Percentiles rank a stretch among this genome's conserved stretches.
Evolutionary conservation across 2,888 invertebrate genomes (phyloP).

Genomic region (Hesperia comma): DNA sequence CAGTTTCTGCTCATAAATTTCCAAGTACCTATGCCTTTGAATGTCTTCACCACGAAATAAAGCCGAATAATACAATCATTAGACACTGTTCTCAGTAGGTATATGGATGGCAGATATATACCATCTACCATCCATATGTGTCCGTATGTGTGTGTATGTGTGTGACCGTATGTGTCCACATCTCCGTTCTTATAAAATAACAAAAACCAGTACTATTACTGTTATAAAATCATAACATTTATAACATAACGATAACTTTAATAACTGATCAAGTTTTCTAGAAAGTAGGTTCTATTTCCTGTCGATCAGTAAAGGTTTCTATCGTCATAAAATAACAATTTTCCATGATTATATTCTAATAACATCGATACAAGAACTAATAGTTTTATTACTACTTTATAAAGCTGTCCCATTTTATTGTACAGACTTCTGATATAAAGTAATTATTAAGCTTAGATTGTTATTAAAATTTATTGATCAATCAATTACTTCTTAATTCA

Average conservation of each 20-base stretch:
- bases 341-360: slow-evolving; percentile 9
- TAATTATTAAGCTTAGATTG: neutral
- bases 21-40: slow-evolving; percentile 3
- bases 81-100: neutral
- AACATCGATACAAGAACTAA: neutral
- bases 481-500: neutral
- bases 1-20: slow-evolving; percentile 16
- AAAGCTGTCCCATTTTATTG: neutral
- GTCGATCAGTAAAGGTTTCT: slow-evolving; percentile 18
- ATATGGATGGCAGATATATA: too few relatives aligned
- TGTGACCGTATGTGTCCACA: too few relatives aligned
- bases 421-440: neutral
- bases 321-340: slow-evolving; percentile 12
- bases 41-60: neutral
- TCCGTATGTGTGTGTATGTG: too few relatives aligned
- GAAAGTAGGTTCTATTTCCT: slow-evolving; percentile 40
- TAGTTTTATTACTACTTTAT: neutral
- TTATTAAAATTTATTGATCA: neutral
- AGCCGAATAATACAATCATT: neutral
- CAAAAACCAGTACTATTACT: neutral
- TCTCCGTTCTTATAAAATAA: neutral
- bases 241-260: slow-evolving; percentile 3
- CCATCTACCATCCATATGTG: too few relatives aligned
- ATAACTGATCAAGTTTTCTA: slow-evolving; percentile 37
- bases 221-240: neutral